Percentiles rank a stretch among this genome's conserved stretches.
phyloP scores from a whole-genome alignment of 2,797 vertebrate species.

The Pseudomugil gertrudae region DNA sequence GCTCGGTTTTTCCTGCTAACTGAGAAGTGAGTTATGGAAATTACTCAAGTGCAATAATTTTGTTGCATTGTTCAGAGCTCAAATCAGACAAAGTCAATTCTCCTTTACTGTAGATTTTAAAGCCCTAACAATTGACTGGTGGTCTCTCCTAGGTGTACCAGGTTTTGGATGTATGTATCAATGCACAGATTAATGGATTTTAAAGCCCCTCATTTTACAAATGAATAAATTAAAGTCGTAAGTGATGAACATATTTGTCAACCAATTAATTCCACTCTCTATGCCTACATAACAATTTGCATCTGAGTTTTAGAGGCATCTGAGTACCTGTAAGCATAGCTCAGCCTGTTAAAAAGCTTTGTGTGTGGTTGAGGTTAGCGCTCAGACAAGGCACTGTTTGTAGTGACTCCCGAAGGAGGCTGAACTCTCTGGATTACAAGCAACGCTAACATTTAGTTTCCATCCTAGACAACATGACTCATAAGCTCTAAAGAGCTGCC shows the following conservation, averaged over 20 bases:
- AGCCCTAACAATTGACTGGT: neutral
- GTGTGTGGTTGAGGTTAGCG: conserved; percentile 80
- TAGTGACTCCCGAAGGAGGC: conserved; percentile 76
- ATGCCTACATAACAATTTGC: conserved; percentile 1
- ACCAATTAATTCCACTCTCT: conserved; percentile 17
- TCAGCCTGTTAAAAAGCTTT: conserved; percentile 86
- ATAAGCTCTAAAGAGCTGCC: conserved; percentile 71
- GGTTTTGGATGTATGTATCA: neutral
- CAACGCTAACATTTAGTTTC: conserved; percentile 79
- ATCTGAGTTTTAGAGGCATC: conserved; percentile 57
- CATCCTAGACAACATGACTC: conserved; percentile 78
- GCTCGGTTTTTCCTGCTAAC: neutral
- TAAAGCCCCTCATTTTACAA: neutral
- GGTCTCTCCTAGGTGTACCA: neutral
- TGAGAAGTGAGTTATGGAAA: neutral
- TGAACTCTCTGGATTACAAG: conserved; percentile 78
- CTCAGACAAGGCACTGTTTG: conserved; percentile 76
- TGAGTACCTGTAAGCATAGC: conserved; percentile 82
- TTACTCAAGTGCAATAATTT: neutral
- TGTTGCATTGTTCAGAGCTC: neutral
- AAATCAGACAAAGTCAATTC: conserved; percentile 4
- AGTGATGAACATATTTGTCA: conserved; percentile 8
- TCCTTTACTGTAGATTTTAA: neutral
- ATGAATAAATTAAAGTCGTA: conserved; percentile 1
- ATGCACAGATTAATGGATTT: neutral